Conservation (phyloP, 2,797 vertebrate species). For the Chloroceryle inda region DNA sequence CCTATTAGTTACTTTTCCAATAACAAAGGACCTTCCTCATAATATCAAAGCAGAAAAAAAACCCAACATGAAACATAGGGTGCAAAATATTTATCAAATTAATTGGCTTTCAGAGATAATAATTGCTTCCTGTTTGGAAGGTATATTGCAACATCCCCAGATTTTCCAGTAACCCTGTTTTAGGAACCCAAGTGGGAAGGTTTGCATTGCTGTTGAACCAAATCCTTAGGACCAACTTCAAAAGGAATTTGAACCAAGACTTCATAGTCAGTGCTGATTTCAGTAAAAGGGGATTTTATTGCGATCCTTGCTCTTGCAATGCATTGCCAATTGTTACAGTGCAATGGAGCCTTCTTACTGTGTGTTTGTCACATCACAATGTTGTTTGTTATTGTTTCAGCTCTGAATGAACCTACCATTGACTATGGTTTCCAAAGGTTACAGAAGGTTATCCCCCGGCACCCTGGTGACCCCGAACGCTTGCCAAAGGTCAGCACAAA, state of each 20-base stretch:
- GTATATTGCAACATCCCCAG: neutral
- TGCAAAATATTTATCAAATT: neutral
- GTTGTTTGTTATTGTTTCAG: constrained; percentile 82
- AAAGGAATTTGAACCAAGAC: neutral
- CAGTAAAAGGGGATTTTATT: neutral
- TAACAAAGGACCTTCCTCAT: neutral
- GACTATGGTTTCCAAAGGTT: constrained; percentile 99
- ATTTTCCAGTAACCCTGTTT: neutral
- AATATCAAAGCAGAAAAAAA: neutral
- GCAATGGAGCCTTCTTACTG: neutral
- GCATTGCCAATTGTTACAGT: neutral
- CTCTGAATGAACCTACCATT: constrained; percentile 97
- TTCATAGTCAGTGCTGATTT: neutral
- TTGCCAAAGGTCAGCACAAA: constrained; percentile 93
- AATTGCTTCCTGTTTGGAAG: neutral
- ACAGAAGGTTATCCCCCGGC: constrained; percentile 98
- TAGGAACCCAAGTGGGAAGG: neutral
- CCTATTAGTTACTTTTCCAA: neutral
- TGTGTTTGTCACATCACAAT: constrained; percentile 38
- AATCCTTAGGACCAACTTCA: neutral
- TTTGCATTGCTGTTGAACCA: neutral
- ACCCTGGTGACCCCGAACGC: constrained; percentile 96
- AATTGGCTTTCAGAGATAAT: neutral
- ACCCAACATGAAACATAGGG: neutral
- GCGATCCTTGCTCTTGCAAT: neutral